phyloP scores from a whole-genome alignment of 1,140 invertebrate species.

The Drosophila setifemur region DNA sequence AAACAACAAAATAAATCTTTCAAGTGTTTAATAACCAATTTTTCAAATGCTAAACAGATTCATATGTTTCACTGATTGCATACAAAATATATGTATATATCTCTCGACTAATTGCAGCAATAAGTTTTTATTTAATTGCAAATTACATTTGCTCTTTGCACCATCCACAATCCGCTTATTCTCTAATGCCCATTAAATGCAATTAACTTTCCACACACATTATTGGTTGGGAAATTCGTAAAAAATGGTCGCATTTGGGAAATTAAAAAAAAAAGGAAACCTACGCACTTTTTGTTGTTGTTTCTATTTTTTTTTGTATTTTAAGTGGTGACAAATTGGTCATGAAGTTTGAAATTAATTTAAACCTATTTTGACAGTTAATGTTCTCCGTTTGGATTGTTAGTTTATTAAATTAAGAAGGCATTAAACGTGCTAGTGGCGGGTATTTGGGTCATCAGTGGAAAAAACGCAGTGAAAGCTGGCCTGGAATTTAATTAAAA shows the following conservation, averaged over 20 bases:
- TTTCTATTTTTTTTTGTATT: neutral
- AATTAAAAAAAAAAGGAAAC: neutral
- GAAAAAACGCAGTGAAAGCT: constrained; percentile 47
- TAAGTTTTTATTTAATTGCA: constrained; percentile 31
- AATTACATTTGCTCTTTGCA: constrained; percentile 26
- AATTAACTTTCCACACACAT: constrained; percentile 59
- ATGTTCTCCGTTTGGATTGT: constrained; percentile 33
- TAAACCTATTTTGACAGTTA: constrained; percentile 52
- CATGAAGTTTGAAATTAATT: constrained; percentile 49
- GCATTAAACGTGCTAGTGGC: constrained; percentile 34
- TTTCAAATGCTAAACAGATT: neutral
- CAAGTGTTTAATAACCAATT: too few relatives aligned
- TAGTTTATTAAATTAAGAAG: constrained; percentile 58
- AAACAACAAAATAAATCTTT: neutral
- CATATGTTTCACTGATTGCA: neutral
- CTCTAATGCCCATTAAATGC: constrained; percentile 55
- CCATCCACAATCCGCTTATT: constrained; percentile 39
- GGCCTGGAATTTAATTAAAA: constrained; percentile 77
- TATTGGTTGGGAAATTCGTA: constrained; percentile 12
- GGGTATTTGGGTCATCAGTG: constrained; percentile 55
- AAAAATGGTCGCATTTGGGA: neutral
- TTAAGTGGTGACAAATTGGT: constrained; percentile 53
- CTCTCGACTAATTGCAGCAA: constrained; percentile 15
- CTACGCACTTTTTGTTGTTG: too few relatives aligned
- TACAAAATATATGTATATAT: neutral